Conservation (phyloP, 2,113 vertebrate species). For the Motacilla alba region DNA sequence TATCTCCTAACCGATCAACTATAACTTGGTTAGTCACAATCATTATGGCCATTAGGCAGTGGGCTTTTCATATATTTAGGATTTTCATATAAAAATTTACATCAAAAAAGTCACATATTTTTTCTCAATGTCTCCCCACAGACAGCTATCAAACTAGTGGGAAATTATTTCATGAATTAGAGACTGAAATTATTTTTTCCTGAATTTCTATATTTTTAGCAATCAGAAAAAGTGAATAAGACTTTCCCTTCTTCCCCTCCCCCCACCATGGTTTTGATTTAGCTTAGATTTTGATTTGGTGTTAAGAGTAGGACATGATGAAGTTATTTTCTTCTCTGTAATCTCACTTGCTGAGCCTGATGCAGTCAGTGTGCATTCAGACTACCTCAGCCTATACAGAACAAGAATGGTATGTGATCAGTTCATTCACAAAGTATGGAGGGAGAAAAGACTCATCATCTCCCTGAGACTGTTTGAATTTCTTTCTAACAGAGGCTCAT, state of each 20-base stretch:
- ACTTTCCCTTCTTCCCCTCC: rapidly evolving
- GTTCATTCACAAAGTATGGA: not conserved
- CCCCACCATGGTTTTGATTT: not conserved
- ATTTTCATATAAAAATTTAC: not conserved
- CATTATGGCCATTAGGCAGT: not conserved
- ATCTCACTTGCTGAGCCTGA: not conserved
- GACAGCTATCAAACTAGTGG: not conserved
- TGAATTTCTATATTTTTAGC: not conserved
- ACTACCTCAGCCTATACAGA: not conserved
- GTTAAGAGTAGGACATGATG: not conserved
- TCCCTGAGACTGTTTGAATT: not conserved
- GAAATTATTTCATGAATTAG: not conserved
- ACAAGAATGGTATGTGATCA: not conserved
- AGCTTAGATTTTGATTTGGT: not conserved
- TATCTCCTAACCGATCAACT: not conserved
- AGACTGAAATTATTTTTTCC: not conserved
- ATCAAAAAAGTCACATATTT: not conserved
- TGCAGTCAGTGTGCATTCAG: not conserved
- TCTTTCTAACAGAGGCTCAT: not conserved
- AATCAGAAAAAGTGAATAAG: not conserved
- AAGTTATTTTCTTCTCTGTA: not conserved
- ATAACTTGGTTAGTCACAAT: not conserved
- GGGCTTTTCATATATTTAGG: not conserved
- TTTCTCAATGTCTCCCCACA: not conserved
- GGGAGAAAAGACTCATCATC: not conserved